A percentile compares a stretch with the other conserved stretches of the same genome.
Evolutionary conservation across 1,140 invertebrate species (phyloP).

Genomic region (Bilobella aurantiaca): DNA sequence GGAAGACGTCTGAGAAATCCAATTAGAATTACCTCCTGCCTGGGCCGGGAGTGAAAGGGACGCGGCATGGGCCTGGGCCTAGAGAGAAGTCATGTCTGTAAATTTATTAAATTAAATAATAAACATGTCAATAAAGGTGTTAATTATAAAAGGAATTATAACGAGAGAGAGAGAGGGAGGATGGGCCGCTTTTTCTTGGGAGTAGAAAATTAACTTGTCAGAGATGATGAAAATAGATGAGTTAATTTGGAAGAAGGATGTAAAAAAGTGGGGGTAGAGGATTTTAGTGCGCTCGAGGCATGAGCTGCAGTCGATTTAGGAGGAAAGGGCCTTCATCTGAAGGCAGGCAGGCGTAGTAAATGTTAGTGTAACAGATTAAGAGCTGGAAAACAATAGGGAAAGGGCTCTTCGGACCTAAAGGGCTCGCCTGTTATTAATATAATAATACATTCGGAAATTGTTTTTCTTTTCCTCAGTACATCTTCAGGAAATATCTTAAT

Average conservation of each 20-base stretch:
- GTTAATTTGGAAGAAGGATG: background rate
- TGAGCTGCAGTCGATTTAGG: background rate
- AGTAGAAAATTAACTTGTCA: slow-evolving; percentile 8
- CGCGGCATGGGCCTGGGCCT: too few relatives aligned
- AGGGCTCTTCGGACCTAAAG: too few relatives aligned
- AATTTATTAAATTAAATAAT: slow-evolving; percentile 10
- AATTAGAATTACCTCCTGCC: slow-evolving; percentile 3
- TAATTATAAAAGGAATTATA: slow-evolving; percentile 10
- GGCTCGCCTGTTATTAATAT: too few relatives aligned
- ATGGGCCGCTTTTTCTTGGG: background rate
- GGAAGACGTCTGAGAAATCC: background rate
- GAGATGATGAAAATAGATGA: slow-evolving; percentile 9
- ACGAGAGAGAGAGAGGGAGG: background rate
- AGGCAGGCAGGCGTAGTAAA: background rate
- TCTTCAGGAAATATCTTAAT: background rate
- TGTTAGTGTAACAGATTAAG: too few relatives aligned
- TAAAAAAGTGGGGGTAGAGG: background rate
- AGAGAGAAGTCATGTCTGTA: slow-evolving; percentile 5
- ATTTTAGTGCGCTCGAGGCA: background rate
- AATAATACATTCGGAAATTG: too few relatives aligned
- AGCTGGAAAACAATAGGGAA: too few relatives aligned
- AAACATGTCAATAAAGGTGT: slow-evolving; percentile 9
- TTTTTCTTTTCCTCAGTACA: too few relatives aligned
- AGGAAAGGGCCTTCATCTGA: background rate
- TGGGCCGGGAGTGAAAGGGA: too few relatives aligned